These are phyloP conservation scores for Drosophila sucinea DNA, from an alignment of 1,140 invertebrate genomes.

Conservation along the genomic window DNA sequence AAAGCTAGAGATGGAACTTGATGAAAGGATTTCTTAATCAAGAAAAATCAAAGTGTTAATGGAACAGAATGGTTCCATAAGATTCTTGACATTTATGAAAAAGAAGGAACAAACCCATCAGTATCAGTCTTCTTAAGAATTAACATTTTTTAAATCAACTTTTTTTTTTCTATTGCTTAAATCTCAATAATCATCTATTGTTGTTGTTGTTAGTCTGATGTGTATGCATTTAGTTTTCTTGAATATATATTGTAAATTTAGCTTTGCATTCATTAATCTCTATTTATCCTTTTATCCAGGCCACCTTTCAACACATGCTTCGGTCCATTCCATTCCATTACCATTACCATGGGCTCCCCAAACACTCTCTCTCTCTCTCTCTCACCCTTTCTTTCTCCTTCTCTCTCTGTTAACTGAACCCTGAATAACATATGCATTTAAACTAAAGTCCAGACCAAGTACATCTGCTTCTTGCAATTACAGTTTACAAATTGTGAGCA, in stretches of 20 bases:
- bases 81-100: too few species aligned
- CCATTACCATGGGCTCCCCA: neutral
- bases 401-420: conserved; percentile 4
- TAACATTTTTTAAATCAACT: too few species aligned
- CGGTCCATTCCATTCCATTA: conserved; percentile 6
- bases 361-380: neutral
- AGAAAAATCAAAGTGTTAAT: neutral
- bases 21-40: neutral
- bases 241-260: neutral
- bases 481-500: conserved; percentile 68
- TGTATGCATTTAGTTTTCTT: neutral
- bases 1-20: neutral
- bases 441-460: conserved; percentile 23
- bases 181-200: too few species aligned
- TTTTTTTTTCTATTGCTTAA: too few species aligned
- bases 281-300: neutral
- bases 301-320: conserved; percentile 2
- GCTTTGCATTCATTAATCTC: neutral
- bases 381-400: neutral
- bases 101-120: too few species aligned
- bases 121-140: too few species aligned
- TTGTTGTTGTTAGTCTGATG: too few species aligned
- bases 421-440: conserved; percentile 21
- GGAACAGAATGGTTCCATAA: neutral
- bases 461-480: conserved; percentile 64